phyloP scores from a whole-genome alignment of 1,140 invertebrate genomes.

The Cherax quadricarinatus region DNA sequence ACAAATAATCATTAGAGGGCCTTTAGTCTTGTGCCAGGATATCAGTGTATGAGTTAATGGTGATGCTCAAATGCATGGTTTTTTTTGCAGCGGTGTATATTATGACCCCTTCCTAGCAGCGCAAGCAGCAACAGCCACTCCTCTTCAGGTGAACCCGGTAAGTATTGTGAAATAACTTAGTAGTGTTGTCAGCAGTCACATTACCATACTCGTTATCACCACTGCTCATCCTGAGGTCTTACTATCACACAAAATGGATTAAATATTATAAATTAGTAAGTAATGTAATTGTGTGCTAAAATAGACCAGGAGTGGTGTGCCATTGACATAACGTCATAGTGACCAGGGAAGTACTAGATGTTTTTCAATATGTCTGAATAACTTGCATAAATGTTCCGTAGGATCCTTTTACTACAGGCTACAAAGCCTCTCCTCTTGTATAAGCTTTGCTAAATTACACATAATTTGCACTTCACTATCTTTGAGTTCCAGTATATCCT shows the following conservation, averaged over 20 bases:
- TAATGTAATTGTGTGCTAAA: neutral
- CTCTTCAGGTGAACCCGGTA: conserved; percentile 87
- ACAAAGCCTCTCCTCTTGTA: conserved; percentile 5
- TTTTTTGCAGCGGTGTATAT: conserved; percentile 85
- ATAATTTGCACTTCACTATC: conserved; percentile 11
- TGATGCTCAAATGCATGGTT: conserved; percentile 72
- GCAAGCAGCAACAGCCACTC: conserved; percentile 84
- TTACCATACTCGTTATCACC: neutral
- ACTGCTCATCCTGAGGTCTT: neutral
- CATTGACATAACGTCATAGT: conserved; percentile 47
- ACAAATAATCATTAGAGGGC: neutral
- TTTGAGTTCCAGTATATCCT: neutral
- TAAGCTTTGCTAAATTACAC: conserved; percentile 23
- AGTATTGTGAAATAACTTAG: conserved; percentile 47
- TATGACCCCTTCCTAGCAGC: conserved; percentile 96
- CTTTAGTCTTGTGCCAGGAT: conserved; percentile 39
- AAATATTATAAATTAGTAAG: neutral
- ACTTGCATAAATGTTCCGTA: conserved; percentile 63
- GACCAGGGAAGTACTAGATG: conserved; percentile 62
- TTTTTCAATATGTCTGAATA: conserved; percentile 39
- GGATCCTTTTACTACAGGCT: conserved; percentile 36
- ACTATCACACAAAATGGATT: neutral
- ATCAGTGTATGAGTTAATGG: neutral
- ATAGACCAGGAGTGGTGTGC: conserved; percentile 45
- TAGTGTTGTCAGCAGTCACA: conserved; percentile 14